Evolutionary conservation across 2,888 invertebrate species (phyloP), one percentile per base, ranked within the genome.

Genomic region (Philereme vetulata): DNA sequence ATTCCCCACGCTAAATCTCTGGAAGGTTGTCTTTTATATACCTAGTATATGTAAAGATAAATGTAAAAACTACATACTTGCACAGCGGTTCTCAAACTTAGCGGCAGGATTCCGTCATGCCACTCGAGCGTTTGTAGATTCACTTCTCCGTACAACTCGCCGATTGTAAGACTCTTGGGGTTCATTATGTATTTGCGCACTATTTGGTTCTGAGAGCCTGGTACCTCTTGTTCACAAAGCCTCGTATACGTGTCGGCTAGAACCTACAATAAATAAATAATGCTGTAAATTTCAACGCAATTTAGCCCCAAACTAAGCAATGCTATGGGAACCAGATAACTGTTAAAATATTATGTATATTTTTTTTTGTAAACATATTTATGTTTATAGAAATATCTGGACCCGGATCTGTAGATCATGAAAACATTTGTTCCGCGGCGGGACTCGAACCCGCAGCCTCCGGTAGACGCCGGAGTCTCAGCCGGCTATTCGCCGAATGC

Each of bases 101-200:
- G 76, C 1, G 92, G 97, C 80, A 98, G 93, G 0, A 98, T 93
- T 0, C 98, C 98, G 81, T 98, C 98, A 72, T 95, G 95, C 98
- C 98, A 98, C 84, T 98, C 98, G 70, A 97, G 88, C 0, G 98
- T 97, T 69, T 95, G 94, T 8, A 94, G 88, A 84, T 97, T 96
- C 0, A 98, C 95, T 81, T 96, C 97, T 0, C 98, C 98, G 72
- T 98, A 98, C 9, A 98, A 85, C 84, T 98, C 97, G 11, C 97
- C 97, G 77, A 97, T 95, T 0, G 95, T 95, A 8, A 98, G 94
- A 38, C 97, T 96, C 86, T 98, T 98, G 0, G 98, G 98, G 82
- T 98, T 98, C 87, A 98, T 93, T 1, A 95, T 94, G 76, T 96
- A 96, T 59, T 95, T 95, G 70, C 94, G 94, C 0, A 98, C 98